Conservation (phyloP, 2,888 invertebrate genomes). For the Linnaemya tessellans region DNA sequence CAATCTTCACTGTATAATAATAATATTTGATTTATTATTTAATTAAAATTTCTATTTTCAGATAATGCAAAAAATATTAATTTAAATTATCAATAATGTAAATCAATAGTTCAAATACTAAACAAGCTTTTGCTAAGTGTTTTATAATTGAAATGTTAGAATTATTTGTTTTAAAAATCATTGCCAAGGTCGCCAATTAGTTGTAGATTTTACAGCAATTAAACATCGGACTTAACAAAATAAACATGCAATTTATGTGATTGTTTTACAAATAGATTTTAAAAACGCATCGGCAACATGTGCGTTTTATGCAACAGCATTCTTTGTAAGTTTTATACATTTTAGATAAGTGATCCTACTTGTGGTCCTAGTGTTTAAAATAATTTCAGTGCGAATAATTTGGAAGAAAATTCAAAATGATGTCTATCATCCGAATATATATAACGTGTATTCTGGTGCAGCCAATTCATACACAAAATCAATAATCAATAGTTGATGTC, state of each 20-base stretch:
- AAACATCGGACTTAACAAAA: slow-evolving; percentile 10
- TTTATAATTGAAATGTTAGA: slow-evolving; percentile 51
- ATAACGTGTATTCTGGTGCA: no score
- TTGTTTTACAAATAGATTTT: neutral
- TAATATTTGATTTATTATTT: no score
- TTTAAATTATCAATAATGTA: neutral
- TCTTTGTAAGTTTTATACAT: no score
- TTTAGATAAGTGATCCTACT: no score
- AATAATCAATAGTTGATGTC: no score
- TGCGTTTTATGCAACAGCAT: neutral
- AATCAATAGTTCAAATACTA: slow-evolving; percentile 13
- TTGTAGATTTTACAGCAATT: slow-evolving; percentile 30
- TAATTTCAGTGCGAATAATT: no score
- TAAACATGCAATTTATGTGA: neutral
- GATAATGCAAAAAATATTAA: neutral
- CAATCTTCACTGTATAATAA: neutral
- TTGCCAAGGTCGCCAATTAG: slow-evolving; percentile 51
- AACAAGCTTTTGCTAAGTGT: slow-evolving; percentile 13
- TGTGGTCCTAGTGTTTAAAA: no score
- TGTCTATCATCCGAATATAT: no score
- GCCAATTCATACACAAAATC: no score
- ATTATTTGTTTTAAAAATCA: slow-evolving; percentile 39
- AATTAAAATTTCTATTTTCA: neutral
- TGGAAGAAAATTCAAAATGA: no score
- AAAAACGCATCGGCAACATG: neutral